Conservation (phyloP, 2,888 invertebrate genomes). For the Bugulina stolonifera region DNA sequence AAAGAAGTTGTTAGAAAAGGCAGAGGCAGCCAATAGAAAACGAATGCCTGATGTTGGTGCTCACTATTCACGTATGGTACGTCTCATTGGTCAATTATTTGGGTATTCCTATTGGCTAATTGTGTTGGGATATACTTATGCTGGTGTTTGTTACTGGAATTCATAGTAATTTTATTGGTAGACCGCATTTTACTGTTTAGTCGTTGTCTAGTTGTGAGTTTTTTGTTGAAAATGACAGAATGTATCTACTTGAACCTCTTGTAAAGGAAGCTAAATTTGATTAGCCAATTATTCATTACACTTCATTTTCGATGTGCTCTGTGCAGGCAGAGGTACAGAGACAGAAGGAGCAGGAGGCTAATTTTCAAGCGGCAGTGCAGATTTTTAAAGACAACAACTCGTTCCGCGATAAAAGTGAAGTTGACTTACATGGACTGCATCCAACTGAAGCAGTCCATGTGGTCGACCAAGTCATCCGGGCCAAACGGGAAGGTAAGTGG, state of each 20-base stretch:
- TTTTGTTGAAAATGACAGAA: too few species aligned
- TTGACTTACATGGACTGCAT: constrained; percentile 74
- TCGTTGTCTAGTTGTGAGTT: too few species aligned
- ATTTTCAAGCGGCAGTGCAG: constrained; percentile 25
- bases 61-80: neutral
- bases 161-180: too few species aligned
- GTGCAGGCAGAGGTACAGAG: neutral
- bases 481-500: constrained; percentile 38
- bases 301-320: too few species aligned
- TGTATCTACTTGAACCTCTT: too few species aligned
- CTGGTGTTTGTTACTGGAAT: too few species aligned
- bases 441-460: constrained; percentile 67
- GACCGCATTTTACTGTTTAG: too few species aligned
- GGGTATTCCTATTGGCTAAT: too few species aligned
- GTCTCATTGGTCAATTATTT: too few species aligned
- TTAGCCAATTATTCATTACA: too few species aligned
- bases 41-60: neutral
- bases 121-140: too few species aligned
- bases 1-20: neutral
- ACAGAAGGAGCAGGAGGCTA: neutral
- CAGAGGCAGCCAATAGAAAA: neutral
- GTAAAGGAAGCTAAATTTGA: too few species aligned
- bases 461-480: constrained; percentile 39
- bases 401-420: constrained; percentile 44
- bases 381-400: constrained; percentile 28